Percentiles rank a stretch among this genome's conserved stretches.
These are phyloP conservation scores for Aphelenchoides avenae DNA, from an alignment of 1,140 invertebrate genomes.

Conservation along the genomic window DNA sequence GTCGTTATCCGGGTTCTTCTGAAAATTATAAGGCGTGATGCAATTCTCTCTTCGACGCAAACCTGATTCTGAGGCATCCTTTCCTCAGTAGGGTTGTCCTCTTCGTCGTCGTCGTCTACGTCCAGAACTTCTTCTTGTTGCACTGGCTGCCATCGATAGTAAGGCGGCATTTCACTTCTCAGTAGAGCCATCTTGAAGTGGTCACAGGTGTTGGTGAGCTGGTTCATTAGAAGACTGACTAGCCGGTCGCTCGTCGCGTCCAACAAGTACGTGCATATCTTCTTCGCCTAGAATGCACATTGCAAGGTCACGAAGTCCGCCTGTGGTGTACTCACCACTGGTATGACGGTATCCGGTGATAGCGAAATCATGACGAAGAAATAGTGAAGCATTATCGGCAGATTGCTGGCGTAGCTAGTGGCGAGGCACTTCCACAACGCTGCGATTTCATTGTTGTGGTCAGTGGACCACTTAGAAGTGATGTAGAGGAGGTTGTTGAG, in stretches of 20 bases:
- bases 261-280: constrained; percentile 85
- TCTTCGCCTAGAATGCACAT: constrained; percentile 79
- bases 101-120: constrained; percentile 21
- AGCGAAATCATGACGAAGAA: constrained; percentile 91
- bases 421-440: constrained; percentile 90
- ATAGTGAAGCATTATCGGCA: constrained; percentile 94
- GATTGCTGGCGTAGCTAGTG: constrained; percentile 89
- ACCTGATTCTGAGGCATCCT: no score
- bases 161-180: constrained; percentile 86
- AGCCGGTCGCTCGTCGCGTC: constrained; percentile 80
- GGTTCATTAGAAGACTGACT: constrained; percentile 91
- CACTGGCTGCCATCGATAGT: constrained; percentile 71
- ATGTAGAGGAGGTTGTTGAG: constrained; percentile 97
- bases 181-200: constrained; percentile 42
- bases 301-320: no score
- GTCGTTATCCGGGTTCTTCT: constrained; percentile 3
- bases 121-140: constrained; percentile 25
- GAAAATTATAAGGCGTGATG: not conserved
- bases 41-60: constrained; percentile 5
- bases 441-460: constrained; percentile 88
- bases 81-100: no score
- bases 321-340: constrained; percentile 68
- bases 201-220: constrained; percentile 65
- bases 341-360: constrained; percentile 82
- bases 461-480: constrained; percentile 91